Evolutionary conservation across 1,140 invertebrate species (phyloP).

Genomic region (Anastatus disparis): DNA sequence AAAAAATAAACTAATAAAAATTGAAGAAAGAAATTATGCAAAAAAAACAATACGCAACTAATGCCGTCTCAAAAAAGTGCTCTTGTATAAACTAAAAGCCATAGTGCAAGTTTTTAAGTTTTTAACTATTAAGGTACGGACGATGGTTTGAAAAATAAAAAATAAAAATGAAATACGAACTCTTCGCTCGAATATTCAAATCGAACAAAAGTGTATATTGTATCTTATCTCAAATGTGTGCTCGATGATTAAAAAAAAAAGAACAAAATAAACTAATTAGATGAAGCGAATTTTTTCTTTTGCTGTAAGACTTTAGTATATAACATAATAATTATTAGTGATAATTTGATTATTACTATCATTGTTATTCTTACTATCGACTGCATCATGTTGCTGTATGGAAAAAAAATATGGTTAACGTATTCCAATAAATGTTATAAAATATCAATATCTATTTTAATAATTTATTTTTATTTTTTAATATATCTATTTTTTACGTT

Average conservation of each 20-base stretch:
- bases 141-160: background rate
- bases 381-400: constrained; percentile 43
- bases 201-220: background rate
- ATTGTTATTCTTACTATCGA: constrained; percentile 45
- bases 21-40: too few species aligned
- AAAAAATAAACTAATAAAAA: constrained; percentile 28
- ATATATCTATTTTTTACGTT: too few species aligned
- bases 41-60: constrained; percentile 46
- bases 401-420: constrained; percentile 40
- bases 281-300: background rate
- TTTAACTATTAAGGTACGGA: background rate
- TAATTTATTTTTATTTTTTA: constrained; percentile 29
- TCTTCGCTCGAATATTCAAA: background rate
- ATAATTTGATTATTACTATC: constrained; percentile 46
- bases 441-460: constrained; percentile 19
- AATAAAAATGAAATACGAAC: background rate
- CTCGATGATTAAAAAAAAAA: background rate
- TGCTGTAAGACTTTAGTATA: background rate
- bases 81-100: constrained; percentile 54
- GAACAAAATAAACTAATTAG: background rate
- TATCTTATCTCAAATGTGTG: too few species aligned
- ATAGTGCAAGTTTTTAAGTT: constrained; percentile 39
- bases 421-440: constrained; percentile 45
- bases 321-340: constrained; percentile 31
- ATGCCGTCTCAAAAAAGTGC: constrained; percentile 62